Conservation (phyloP, 2,113 vertebrate species). For the Hepsetus odoe region DNA sequence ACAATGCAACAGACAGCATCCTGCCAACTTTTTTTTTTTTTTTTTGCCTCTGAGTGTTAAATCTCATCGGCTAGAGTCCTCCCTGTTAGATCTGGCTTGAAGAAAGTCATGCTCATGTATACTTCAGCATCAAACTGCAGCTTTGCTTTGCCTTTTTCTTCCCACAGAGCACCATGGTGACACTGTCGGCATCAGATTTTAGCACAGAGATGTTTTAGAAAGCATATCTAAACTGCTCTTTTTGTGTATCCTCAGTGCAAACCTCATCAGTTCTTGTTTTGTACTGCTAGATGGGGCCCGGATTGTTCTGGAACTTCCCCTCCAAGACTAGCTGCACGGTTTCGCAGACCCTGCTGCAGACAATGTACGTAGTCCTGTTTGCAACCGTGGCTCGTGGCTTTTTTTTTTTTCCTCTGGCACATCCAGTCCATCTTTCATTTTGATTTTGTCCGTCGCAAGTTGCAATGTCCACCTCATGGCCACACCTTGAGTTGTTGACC, state of each 20-base stretch:
- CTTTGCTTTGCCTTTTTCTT: background rate
- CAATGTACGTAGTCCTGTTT: constrained; percentile 72
- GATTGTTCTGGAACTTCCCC: constrained; percentile 77
- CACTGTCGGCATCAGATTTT: background rate
- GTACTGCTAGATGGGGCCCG: constrained; percentile 74
- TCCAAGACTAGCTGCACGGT: constrained; percentile 74
- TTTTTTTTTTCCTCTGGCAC: constrained; percentile 55
- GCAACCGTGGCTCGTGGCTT: constrained; percentile 50
- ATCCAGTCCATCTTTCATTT: constrained; percentile 62
- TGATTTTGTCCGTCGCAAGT: constrained; percentile 35
- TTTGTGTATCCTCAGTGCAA: constrained; percentile 46
- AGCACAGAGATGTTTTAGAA: constrained; percentile 4
- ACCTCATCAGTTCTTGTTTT: constrained; percentile 58
- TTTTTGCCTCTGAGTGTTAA: constrained; percentile 28
- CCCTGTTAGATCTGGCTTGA: constrained; percentile 28
- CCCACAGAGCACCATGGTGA: background rate
- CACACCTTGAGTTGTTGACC: constrained; percentile 35
- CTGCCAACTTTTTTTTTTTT: constrained; percentile 47
- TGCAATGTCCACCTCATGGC: constrained; percentile 42
- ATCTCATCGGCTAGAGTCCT: constrained; percentile 27
- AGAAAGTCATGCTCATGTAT: constrained; percentile 10
- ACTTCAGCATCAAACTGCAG: constrained; percentile 2
- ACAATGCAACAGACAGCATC: constrained; percentile 48
- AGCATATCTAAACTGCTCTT: constrained; percentile 16
- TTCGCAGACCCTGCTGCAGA: constrained; percentile 76